A percentile compares a stretch with the other conserved stretches of the same genome.
These are phyloP conservation scores for Cryptosula pallasiana DNA, from an alignment of 2,888 invertebrate genomes.

Conservation along the genomic window DNA sequence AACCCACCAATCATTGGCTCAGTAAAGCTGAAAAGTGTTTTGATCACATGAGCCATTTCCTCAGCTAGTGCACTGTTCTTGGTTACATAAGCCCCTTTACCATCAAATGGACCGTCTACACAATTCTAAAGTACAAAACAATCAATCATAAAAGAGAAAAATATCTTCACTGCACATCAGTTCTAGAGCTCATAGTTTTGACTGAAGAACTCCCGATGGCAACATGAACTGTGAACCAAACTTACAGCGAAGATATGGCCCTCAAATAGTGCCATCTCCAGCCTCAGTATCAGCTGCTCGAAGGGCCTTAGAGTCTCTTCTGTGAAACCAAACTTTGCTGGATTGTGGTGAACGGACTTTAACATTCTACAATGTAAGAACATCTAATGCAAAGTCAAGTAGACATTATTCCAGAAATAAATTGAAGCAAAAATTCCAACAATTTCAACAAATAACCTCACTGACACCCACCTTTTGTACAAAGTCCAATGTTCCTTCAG, in stretches of 20 bases:
- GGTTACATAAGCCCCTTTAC: constrained; percentile 42
- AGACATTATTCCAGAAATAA: too few species aligned
- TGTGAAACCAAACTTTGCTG: constrained; percentile 61
- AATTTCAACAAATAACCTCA: too few species aligned
- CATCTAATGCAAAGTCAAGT: too few species aligned
- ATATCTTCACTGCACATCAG: too few species aligned
- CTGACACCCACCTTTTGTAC: constrained; percentile 72
- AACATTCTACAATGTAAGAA: constrained; percentile 56
- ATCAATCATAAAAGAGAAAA: constrained; percentile 9
- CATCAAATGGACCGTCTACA: constrained; percentile 13
- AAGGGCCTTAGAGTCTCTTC: constrained; percentile 65
- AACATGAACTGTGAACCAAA: too few species aligned
- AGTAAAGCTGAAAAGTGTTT: constrained; percentile 56
- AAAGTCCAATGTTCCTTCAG: constrained; percentile 69
- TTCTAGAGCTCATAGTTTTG: too few species aligned
- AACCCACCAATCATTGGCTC: constrained; percentile 45
- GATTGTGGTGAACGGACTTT: constrained; percentile 64
- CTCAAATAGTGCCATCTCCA: constrained; percentile 64
- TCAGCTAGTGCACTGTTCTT: constrained; percentile 57
- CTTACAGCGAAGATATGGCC: constrained; percentile 68
- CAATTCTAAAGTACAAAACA: constrained; percentile 38
- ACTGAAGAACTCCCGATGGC: too few species aligned
- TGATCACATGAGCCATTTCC: constrained; percentile 67
- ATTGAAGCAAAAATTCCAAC: too few species aligned
- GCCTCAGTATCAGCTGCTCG: constrained; percentile 66